Evolutionary conservation across 2,113 vertebrate species (phyloP).

Genomic region (Rhegmatorhina hoffmannsi): DNA sequence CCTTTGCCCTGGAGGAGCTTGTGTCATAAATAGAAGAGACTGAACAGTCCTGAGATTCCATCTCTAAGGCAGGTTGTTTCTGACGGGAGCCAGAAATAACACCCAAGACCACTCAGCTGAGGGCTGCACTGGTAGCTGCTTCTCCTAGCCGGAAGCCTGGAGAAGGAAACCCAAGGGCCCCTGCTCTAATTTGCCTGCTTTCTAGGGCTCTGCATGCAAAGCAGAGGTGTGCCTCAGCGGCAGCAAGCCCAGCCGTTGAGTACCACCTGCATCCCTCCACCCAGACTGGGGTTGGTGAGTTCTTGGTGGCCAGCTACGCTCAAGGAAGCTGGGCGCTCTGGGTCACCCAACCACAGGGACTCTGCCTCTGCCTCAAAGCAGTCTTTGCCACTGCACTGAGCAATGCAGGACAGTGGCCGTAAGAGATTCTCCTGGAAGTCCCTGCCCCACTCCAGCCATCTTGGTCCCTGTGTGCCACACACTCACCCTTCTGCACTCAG

Average conservation of each 20-base stretch:
- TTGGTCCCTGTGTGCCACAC: not conserved
- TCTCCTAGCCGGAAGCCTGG: not conserved
- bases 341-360: rapidly evolving
- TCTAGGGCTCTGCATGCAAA: not conserved
- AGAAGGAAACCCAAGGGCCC: not conserved
- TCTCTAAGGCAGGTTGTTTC: not conserved
- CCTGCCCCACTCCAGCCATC: not conserved
- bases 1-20: not conserved
- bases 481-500: not conserved
- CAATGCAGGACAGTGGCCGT: not conserved
- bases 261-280: not conserved
- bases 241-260: not conserved
- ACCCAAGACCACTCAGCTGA: not conserved
- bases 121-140: not conserved
- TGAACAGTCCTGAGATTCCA: not conserved
- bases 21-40: not conserved
- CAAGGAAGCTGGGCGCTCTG: not conserved
- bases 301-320: not conserved
- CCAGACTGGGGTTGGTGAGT: not conserved
- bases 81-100: not conserved
- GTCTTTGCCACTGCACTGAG: not conserved
- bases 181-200: not conserved
- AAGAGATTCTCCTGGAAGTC: not conserved
- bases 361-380: not conserved
- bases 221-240: rapidly evolving